phyloP scores from a whole-genome alignment of 2,113 vertebrate genomes.

The Spermophilus dauricus region DNA sequence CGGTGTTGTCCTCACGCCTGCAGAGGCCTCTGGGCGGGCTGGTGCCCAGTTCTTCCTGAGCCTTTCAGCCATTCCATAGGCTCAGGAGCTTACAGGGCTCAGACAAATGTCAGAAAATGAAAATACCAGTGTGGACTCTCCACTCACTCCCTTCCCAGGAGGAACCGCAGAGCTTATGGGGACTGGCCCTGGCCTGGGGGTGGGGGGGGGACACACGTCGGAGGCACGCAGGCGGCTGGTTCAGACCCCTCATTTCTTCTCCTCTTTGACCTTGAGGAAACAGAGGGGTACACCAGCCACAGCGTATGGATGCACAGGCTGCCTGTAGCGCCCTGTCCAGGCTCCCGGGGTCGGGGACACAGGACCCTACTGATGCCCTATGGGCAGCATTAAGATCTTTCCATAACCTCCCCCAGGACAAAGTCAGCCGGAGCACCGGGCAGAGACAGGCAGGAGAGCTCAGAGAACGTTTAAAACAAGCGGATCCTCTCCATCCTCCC shows the following conservation, averaged over 20 bases:
- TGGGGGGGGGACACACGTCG: too few relatives aligned
- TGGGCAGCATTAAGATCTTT: rapidly evolving
- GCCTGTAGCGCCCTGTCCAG: neutral
- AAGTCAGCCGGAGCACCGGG: neutral
- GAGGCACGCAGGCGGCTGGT: too few relatives aligned
- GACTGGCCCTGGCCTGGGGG: rapidly evolving
- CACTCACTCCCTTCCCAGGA: rapidly evolving
- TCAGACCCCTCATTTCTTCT: neutral
- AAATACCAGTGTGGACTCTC: rapidly evolving
- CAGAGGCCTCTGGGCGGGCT: neutral
- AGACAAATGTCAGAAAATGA: neutral
- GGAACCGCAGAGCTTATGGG: neutral
- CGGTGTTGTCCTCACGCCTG: rapidly evolving
- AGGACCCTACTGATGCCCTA: neutral
- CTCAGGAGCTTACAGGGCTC: neutral
- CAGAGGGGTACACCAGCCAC: rapidly evolving
- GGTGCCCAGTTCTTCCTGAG: neutral
- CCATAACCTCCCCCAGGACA: neutral
- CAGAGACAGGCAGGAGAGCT: rapidly evolving
- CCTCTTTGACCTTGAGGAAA: neutral
- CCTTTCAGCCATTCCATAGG: rapidly evolving
- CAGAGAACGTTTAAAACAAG: neutral
- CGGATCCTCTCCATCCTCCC: neutral
- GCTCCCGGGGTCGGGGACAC: neutral
- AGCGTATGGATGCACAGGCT: rapidly evolving